These are phyloP conservation scores for Echinarachnius parma DNA, from an alignment of 53 echinoderm and acorn worm species.

Conservation along the genomic window DNA sequence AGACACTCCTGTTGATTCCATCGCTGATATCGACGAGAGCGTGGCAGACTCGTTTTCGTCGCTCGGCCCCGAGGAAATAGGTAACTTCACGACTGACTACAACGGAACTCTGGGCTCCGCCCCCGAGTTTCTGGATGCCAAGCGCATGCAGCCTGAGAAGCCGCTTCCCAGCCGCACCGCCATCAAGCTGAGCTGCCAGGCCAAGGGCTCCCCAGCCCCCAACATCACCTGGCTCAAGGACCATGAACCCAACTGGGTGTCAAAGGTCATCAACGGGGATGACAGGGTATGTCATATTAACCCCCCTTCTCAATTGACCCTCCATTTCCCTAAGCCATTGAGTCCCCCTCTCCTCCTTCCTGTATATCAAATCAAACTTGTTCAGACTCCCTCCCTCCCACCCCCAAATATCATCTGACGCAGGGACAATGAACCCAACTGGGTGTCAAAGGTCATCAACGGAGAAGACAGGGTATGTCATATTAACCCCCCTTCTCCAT, in stretches of 20 bases:
- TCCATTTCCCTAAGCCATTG: too few relatives aligned
- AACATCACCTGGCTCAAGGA: constrained; percentile 67
- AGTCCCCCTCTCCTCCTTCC: too few relatives aligned
- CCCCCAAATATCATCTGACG: too few relatives aligned
- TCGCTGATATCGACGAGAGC: neutral
- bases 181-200: constrained; percentile 16
- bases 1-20: neutral
- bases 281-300: too few relatives aligned
- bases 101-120: neutral
- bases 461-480: too few relatives aligned
- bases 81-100: neutral
- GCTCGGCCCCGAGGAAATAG: neutral
- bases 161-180: constrained; percentile 23
- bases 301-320: too few relatives aligned
- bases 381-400: too few relatives aligned
- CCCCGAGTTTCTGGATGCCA: constrained; percentile 10
- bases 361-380: too few relatives aligned
- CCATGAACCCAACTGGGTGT: constrained; percentile 23
- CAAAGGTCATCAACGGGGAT: neutral
- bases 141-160: constrained; percentile 22
- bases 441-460: too few relatives aligned
- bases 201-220: constrained; percentile 25
- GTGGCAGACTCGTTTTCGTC: constrained; percentile 12
- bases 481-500: too few relatives aligned
- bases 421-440: too few relatives aligned